Evolutionary conservation across 2,797 vertebrate species (phyloP).

Genomic region (Manis crassicaudata): DNA sequence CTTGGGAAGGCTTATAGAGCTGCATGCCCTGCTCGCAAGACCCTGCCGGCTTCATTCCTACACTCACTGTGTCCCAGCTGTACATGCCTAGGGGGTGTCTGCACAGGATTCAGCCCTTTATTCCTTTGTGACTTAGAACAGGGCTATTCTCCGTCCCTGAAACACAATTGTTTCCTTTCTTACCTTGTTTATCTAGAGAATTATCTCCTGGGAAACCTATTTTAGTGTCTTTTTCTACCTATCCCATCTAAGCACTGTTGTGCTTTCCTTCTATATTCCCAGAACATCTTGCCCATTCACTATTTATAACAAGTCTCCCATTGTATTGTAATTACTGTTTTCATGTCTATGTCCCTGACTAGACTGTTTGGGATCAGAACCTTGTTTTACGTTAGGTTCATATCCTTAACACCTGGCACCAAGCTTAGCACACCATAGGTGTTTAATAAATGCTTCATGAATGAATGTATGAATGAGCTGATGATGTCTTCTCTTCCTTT

Average conservation of each 20-base stretch:
- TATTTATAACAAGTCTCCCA: background rate
- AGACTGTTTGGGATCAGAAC: background rate
- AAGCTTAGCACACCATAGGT: background rate
- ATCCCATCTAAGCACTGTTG: background rate
- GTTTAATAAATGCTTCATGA: background rate
- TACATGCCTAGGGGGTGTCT: background rate
- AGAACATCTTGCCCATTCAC: background rate
- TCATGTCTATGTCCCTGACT: background rate
- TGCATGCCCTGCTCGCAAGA: background rate
- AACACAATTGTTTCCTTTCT: background rate
- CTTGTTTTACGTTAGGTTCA: background rate
- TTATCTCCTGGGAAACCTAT: background rate
- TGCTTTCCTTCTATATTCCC: background rate
- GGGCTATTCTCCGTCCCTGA: background rate
- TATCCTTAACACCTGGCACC: background rate
- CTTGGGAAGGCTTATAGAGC: background rate
- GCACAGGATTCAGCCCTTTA: background rate
- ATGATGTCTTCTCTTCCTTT: background rate
- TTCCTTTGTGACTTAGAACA: background rate
- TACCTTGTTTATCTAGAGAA: background rate
- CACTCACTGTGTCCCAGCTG: rapidly evolving
- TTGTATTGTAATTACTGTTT: background rate
- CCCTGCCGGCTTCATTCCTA: background rate
- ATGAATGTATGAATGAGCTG: background rate
- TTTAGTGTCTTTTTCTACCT: background rate